phyloP scores from a whole-genome alignment of 1,140 invertebrate species.

The Papilio aristodemus region DNA sequence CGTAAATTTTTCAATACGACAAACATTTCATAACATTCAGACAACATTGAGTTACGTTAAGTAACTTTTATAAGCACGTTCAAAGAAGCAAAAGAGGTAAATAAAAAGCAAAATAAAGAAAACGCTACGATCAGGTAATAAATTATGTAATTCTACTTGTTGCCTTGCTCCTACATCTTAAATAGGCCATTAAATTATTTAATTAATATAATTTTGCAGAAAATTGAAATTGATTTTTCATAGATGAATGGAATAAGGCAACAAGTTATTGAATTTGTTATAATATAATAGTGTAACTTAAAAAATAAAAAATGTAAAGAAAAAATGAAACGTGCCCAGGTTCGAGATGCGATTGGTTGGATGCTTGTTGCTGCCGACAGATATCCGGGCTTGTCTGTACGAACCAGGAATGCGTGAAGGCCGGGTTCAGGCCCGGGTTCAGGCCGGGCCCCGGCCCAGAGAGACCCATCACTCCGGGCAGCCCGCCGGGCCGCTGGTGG shows the following conservation, averaged over 20 bases:
- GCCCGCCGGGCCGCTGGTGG: slow-evolving; percentile 85
- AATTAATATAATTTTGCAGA: background rate
- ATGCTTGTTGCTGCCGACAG: slow-evolving; percentile 89
- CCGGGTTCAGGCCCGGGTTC: slow-evolving; percentile 79
- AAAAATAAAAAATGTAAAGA: slow-evolving; percentile 81
- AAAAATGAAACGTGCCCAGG: slow-evolving; percentile 91
- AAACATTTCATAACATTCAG: slow-evolving; percentile 8
- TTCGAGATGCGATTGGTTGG: slow-evolving; percentile 89
- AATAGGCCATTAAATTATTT: background rate
- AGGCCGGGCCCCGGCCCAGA: slow-evolving; percentile 77
- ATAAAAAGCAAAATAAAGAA: slow-evolving; percentile 46
- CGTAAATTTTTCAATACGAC: slow-evolving; percentile 7
- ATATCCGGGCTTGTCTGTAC: slow-evolving; percentile 91
- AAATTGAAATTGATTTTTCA: background rate
- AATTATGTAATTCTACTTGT: slow-evolving; percentile 29
- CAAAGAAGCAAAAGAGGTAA: slow-evolving; percentile 49
- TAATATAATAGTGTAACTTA: slow-evolving; percentile 54
- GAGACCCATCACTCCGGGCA: slow-evolving; percentile 83
- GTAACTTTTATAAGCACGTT: slow-evolving; percentile 48
- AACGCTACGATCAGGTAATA: slow-evolving; percentile 38
- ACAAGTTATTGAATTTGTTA: slow-evolving; percentile 36
- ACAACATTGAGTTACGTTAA: slow-evolving; percentile 24
- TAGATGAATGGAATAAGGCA: slow-evolving; percentile 21
- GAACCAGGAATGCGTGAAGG: slow-evolving; percentile 95
- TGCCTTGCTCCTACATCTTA: slow-evolving; percentile 28